Conservation (phyloP, 1,140 invertebrate genomes). For the Trichomalopsis sarcophagae region DNA sequence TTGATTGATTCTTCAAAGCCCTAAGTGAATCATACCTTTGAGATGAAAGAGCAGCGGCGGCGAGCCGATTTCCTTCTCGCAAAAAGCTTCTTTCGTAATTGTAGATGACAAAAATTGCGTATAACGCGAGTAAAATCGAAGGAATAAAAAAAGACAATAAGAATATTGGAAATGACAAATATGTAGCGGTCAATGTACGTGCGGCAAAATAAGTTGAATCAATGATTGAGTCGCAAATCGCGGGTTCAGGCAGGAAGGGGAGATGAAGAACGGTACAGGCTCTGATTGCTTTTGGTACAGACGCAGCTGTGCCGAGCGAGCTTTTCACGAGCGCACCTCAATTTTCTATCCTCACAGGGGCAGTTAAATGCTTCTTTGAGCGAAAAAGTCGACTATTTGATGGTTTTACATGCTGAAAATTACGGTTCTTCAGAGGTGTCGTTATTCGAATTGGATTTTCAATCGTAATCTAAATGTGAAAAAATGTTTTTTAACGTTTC, state of each 20-base stretch:
- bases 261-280: slow-evolving; percentile 50
- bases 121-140: too few species aligned
- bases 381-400: background rate
- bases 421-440: background rate
- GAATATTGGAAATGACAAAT: too few species aligned
- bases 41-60: too few species aligned
- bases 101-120: too few species aligned
- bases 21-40: too few species aligned
- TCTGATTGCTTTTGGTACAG: slow-evolving; percentile 54
- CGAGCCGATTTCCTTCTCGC: too few species aligned
- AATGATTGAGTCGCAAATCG: slow-evolving; percentile 48
- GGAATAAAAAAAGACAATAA: too few species aligned
- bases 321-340: slow-evolving; percentile 26
- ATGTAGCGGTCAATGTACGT: too few species aligned
- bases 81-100: too few species aligned
- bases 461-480: too few species aligned
- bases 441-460: background rate
- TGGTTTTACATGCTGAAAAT: slow-evolving; percentile 5
- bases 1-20: too few species aligned
- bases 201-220: slow-evolving; percentile 43
- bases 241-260: background rate
- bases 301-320: slow-evolving; percentile 54
- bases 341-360: slow-evolving; percentile 47
- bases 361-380: slow-evolving; percentile 30
- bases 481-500: background rate